A percentile compares a stretch with the other conserved stretches of the same genome.
Conservation (phyloP, 1,140 invertebrate species). For the Calycopis cecrops region DNA sequence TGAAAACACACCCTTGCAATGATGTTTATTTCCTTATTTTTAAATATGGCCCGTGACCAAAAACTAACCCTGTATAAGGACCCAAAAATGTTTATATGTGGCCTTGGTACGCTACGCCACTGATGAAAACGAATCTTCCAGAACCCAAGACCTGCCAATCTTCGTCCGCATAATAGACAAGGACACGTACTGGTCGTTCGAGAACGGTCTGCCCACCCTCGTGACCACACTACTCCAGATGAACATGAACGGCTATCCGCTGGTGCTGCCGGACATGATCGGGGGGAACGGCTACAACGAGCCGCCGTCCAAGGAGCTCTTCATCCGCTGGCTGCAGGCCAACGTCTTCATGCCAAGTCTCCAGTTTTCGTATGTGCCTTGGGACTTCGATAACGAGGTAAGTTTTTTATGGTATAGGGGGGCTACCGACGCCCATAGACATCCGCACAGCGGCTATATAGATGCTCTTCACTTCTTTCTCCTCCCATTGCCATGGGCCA, state of each 20-base stretch:
- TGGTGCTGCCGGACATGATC: constrained; percentile 93
- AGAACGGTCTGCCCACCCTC: constrained; percentile 86
- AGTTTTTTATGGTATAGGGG: neutral
- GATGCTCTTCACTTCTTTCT: no score
- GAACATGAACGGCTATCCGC: constrained; percentile 89
- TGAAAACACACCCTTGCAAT: no score
- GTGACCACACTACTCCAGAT: constrained; percentile 88
- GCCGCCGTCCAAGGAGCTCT: constrained; percentile 84
- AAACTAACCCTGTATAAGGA: no score
- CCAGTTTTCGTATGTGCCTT: constrained; percentile 92
- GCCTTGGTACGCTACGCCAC: no score
- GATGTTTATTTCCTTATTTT: no score
- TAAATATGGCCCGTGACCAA: no score
- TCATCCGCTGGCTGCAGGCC: constrained; percentile 90
- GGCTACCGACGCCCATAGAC: no score
- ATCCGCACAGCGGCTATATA: no score
- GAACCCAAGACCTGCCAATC: constrained; percentile 83
- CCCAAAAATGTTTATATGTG: no score
- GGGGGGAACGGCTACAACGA: constrained; percentile 89
- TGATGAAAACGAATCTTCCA: no score
- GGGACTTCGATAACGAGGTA: constrained; percentile 86
- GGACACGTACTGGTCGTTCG: constrained; percentile 85
- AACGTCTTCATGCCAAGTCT: constrained; percentile 90
- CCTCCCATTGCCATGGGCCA: no score
- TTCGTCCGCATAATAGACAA: constrained; percentile 94